Evolutionary conservation across 2,888 invertebrate genomes (phyloP), one percentile per base, ranked within the genome.

Genomic region (Coecobrya sp.): DNA sequence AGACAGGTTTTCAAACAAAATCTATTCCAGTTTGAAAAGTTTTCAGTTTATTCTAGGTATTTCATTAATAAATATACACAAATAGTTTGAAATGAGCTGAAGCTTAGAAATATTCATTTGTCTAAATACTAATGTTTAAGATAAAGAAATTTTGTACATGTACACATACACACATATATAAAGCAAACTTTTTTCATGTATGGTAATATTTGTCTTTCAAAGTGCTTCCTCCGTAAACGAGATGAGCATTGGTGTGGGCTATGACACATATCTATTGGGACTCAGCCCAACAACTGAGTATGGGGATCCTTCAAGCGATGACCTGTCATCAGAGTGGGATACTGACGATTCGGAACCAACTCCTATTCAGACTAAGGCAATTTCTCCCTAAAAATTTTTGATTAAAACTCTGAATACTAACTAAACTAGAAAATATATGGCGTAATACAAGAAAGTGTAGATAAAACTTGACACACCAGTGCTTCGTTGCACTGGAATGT

Each of bases 261-360:
- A 95, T 84, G 94, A 95, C 65, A 92, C 93, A 45, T 95, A 89
- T 79, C 91, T 95, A 49, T 88, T 93, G 91, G 94, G 93, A 45
- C 91, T 95, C 45, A 91, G 73, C 84, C 93, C 94, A 13, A 90
- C 94, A 3, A 95, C 95, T 11, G 98, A 98, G 95, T 98, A 98
- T 95, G 98, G 98, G 16, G 98, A 98, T 95, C 94, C 94, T n/a
- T 98, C 98, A 16, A 98, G 98, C 95, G 98, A 98, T 96, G 98
- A 98, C 96, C 97, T 98, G 93, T 98, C 98, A 95, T 98, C 98
- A 16, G 98, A 98, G 95, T 98, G 98, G 98, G 98, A 98, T 95
- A 98, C 98, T 0, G 98, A 98, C 68, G 93, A 93, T 81, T 88
- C 91, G 76, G 94, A 93, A 82, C 92, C 93, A 59, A 45, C 92